phyloP scores from a whole-genome alignment of 2,113 vertebrate species.

The Equus przewalskii region DNA sequence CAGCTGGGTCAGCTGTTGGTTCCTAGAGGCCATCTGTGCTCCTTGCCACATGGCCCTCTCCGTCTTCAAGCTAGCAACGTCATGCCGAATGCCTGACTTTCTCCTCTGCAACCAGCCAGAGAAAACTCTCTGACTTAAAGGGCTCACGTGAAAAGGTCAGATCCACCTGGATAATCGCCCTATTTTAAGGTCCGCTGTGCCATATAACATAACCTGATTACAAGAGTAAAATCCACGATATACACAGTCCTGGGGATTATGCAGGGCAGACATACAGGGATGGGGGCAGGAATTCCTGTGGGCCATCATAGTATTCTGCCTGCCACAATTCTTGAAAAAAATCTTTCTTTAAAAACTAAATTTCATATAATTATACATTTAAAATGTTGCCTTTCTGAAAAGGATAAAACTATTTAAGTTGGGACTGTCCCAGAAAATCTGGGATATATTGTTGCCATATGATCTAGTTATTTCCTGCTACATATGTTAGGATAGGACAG shows the following conservation, averaged over 20 bases:
- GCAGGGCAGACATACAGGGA: neutral
- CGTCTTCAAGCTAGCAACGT: neutral
- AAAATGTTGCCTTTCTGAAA: constrained; percentile 32
- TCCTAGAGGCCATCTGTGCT: neutral
- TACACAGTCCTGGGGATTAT: neutral
- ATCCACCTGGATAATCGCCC: neutral
- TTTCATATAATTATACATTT: neutral
- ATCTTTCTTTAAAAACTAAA: constrained; percentile 29
- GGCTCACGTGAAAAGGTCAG: neutral
- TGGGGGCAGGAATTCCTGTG: neutral
- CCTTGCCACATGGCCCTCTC: neutral
- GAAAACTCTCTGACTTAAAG: neutral
- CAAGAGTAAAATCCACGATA: neutral
- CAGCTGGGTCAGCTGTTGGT: neutral
- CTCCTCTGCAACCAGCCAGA: neutral
- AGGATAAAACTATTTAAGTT: constrained; percentile 35
- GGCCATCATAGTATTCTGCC: neutral
- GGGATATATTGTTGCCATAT: neutral
- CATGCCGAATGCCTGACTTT: neutral
- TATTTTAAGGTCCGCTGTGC: neutral
- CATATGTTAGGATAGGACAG: neutral
- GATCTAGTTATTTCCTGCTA: neutral
- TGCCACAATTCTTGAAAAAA: neutral
- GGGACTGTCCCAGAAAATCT: constrained; percentile 1
- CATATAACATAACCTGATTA: neutral